Percentiles rank a stretch among this genome's conserved stretches.
Evolutionary conservation across 1,140 invertebrate genomes (phyloP).

Genomic region (Rhyacophila brunnea): DNA sequence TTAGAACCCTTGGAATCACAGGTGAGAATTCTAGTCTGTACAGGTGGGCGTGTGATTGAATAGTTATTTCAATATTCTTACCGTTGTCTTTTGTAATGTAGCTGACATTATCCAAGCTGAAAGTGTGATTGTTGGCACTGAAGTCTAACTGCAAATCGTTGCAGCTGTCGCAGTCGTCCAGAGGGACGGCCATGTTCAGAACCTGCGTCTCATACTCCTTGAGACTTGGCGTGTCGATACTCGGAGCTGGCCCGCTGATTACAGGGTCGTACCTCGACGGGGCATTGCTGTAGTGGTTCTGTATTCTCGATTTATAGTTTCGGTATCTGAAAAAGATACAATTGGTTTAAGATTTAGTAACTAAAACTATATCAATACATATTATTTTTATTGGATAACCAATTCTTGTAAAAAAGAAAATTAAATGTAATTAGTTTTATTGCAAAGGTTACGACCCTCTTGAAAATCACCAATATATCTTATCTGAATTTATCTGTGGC

Average conservation of each 20-base stretch:
- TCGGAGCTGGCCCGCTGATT: conserved; percentile 65
- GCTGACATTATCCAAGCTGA: conserved; percentile 80
- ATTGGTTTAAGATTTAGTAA: too few species aligned
- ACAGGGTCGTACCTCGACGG: conserved; percentile 73
- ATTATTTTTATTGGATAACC: too few species aligned
- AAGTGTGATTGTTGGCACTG: conserved; percentile 82
- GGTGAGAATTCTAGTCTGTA: too few species aligned
- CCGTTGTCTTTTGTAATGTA: conserved; percentile 81
- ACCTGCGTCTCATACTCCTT: conserved; percentile 88
- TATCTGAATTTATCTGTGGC: too few species aligned
- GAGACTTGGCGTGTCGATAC: conserved; percentile 49
- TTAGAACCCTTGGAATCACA: too few species aligned
- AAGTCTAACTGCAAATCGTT: conserved; percentile 82
- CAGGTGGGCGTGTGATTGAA: too few species aligned
- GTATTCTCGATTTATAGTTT: conserved; percentile 74
- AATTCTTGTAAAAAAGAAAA: too few species aligned
- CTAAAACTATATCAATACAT: too few species aligned
- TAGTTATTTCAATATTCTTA: conserved; percentile 34
- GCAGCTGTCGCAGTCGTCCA: conserved; percentile 67
- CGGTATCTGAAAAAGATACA: conserved; percentile 61
- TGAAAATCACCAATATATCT: too few species aligned
- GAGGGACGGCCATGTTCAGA: conserved; percentile 82
- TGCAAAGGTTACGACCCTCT: too few species aligned
- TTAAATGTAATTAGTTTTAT: too few species aligned
- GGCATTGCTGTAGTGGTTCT: conserved; percentile 52